Evolutionary conservation across 1,140 invertebrate genomes (phyloP).

Genomic region (Achatina immaculata): DNA sequence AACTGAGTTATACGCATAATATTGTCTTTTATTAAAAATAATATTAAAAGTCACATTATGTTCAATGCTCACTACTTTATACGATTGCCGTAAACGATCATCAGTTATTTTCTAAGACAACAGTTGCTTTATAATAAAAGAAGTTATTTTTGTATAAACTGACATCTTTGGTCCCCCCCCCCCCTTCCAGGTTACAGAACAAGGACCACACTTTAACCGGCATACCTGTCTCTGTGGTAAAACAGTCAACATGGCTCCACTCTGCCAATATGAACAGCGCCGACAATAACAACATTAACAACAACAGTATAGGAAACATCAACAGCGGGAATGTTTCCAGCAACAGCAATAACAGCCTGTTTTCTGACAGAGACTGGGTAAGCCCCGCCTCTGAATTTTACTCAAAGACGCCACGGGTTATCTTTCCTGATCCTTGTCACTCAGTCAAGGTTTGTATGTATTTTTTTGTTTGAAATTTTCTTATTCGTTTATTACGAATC

Average conservation of each 20-base stretch:
- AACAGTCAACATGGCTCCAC: slow-evolving; percentile 52
- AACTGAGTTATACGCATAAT: too few species aligned
- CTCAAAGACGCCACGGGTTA: slow-evolving; percentile 32
- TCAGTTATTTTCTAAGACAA: too few species aligned
- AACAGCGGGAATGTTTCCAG: slow-evolving; percentile 28
- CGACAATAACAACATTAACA: slow-evolving; percentile 37
- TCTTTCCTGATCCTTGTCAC: slow-evolving; percentile 36
- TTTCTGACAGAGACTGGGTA: slow-evolving; percentile 24
- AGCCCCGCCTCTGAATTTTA: slow-evolving; percentile 1
- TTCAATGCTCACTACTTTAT: too few species aligned
- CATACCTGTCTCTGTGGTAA: slow-evolving; percentile 68
- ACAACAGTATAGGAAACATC: not conserved
- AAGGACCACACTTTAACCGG: slow-evolving; percentile 60
- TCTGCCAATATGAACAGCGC: slow-evolving; percentile 39
- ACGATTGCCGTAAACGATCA: too few species aligned
- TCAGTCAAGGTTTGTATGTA: slow-evolving; percentile 36
- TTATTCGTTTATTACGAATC: too few species aligned
- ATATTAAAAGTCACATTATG: too few species aligned
- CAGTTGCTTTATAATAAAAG: too few species aligned
- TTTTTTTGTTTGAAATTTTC: too few species aligned
- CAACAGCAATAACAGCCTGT: slow-evolving; percentile 17
- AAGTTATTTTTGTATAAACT: too few species aligned
- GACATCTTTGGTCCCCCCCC: too few species aligned
- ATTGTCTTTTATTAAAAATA: too few species aligned
- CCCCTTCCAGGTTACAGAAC: slow-evolving; percentile 60